Evolutionary conservation across 2,797 vertebrate genomes (phyloP), one percentile per base, ranked within the genome.

Genomic region (Takifugu rubripes): DNA sequence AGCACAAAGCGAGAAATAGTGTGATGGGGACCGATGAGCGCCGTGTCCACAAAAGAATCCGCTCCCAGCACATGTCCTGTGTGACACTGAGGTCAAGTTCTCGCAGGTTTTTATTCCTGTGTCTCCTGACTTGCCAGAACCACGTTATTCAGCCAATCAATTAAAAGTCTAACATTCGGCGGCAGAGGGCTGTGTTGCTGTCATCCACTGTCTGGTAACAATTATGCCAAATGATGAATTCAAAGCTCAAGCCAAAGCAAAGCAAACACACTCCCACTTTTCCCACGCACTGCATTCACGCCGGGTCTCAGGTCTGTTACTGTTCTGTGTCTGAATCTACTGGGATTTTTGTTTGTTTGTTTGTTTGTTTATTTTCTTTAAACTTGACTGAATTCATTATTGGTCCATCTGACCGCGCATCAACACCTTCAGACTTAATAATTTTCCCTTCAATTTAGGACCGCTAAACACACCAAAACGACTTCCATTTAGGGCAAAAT

Each of bases 191-290:
- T 66, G 70, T 71, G 76, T 21, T 61, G 74, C 69, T 77, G 75
- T 82, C 77, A 64, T 72, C 77, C 70, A 68, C 75, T 84, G 76
- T 87, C 88, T 90, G 89, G 82, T 29, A 89, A 72, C 85, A 79
- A 89, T 90, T 89, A 88, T 65, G 54, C 69, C 81, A 55, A 21
- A 54, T 78, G 84, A 86, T 83, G 76, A 80, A 87, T 81, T 80
- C 59, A 57, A 55, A 79, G 77, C 72, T 61, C 6, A 44, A 68
- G 79, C 82, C 68, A 68, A 67, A 64, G n/a, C 43, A 78, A 57
- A 78, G 40, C 73, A 79, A 65, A 78, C 70, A 59, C 70, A 61
- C 61, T 71, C 61, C 48, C n/a, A 25, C 58, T 40, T 72, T 88
- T 87, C 72, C 80, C 80, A 83, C 73, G 74, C 73, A 64, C 26